Evolutionary conservation across 2,797 vertebrate species (phyloP), one percentile per base, ranked within the genome.

Genomic region (Pseudomugil tenellus): DNA sequence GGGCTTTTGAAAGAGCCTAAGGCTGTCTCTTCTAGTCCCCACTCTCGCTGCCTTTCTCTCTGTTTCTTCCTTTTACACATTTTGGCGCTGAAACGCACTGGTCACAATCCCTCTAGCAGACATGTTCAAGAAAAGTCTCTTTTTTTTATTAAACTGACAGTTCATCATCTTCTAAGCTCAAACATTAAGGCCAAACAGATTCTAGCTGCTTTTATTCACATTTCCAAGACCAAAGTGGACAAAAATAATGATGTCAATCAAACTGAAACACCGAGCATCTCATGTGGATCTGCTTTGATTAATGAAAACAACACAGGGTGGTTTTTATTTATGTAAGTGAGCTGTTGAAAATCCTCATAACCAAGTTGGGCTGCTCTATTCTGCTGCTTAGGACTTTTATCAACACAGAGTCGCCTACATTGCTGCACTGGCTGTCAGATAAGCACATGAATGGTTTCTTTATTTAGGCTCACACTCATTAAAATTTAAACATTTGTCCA

Each of bases 401-500:
- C 54, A 76, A 61, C 64, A 65, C 65, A 29, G 54, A 68, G 43
- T 64, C 43, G 34, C 46, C 57, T 16, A 72, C 67, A 55, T 2
- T 61, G 64, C 59, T 68, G 56, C 28, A 13, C 52, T 52, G 60
- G 61, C 68, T 67, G 43, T 76, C 34, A 51, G 31, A 68, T 57
- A 68, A 58, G 72, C 73, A 76, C 61, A 63, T 65, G 46, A 70
- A 81, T 70, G 66, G 73, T 77, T 83, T 81, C 78, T 84, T 88
- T 90, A 85, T 89, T 85, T 89, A 88, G 80, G 41, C 64, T 35
- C 58, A 46, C n/a, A 58, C 79, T 89, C 81, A 85, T 91, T 49
- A 90, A 43, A 90, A 84, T 23, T 82, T 88, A 86, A 86, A 87
- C 19, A 52, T 49, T n/a, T 35, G 68, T 80, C 63, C 82, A 81